phyloP scores from a whole-genome alignment of 2,888 invertebrate species.

The Autographa pulchrina region DNA sequence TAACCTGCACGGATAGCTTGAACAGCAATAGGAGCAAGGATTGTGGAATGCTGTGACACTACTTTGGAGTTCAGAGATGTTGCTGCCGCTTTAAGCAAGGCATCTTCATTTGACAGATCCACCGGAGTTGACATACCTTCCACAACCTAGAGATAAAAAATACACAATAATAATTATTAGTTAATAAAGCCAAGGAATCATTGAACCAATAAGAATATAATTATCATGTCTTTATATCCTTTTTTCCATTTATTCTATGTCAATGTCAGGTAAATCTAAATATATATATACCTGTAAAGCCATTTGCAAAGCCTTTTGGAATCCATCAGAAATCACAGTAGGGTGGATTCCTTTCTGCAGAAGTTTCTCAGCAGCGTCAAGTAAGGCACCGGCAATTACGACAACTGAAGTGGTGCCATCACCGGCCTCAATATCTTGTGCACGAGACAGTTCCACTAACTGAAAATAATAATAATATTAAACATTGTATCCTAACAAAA shows the following conservation, averaged over 20 bases:
- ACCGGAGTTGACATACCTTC: slow-evolving; percentile 95
- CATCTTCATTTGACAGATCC: slow-evolving; percentile 95
- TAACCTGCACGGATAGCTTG: slow-evolving; percentile 97
- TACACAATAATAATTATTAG: no score
- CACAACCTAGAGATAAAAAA: slow-evolving; percentile 89
- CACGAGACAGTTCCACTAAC: slow-evolving; percentile 99
- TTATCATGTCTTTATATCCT: no score
- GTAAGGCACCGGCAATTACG: slow-evolving; percentile 98
- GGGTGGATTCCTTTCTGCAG: slow-evolving; percentile 98
- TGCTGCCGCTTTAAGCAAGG: slow-evolving; percentile 97
- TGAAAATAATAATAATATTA: slow-evolving; percentile 75
- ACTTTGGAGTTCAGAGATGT: slow-evolving; percentile 99
- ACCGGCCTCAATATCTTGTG: slow-evolving; percentile 99
- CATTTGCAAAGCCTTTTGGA: slow-evolving; percentile 95
- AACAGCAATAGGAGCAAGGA: slow-evolving; percentile 98
- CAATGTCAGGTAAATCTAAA: not conserved
- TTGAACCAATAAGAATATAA: no score
- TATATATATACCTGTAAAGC: slow-evolving; percentile 91
- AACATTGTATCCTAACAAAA: not conserved
- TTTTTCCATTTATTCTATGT: no score
- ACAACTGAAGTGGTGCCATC: slow-evolving; percentile 99
- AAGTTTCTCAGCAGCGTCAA: slow-evolving; percentile 98
- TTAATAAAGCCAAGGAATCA: no score
- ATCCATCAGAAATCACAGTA: slow-evolving; percentile 98
- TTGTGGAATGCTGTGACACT: slow-evolving; percentile 98